Evolutionary conservation across 1,140 invertebrate genomes (phyloP), one percentile per base, ranked within the genome.

Genomic region (Tetraneura akinire): DNA sequence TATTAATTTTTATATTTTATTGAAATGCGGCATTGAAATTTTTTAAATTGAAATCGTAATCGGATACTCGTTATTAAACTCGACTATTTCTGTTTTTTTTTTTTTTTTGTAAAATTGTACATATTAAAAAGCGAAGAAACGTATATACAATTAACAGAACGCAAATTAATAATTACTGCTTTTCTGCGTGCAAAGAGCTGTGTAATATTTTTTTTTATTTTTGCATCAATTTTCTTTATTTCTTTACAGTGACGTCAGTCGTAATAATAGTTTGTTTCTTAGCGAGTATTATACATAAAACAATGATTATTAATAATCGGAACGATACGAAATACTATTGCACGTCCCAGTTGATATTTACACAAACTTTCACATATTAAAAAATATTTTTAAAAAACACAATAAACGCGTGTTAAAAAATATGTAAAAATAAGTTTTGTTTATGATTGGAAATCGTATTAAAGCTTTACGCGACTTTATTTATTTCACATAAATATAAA

Each of bases 121-220:
- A n/a, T 37, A 37, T 37, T 37, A 64, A 18, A 32, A 42, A 45
- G 45, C 16, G 13, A 6, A 53, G 10, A 21, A 73, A 53, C 10
- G 45, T 47, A 8, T 18, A 21, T 47, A n/a, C n/a, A 26, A 45
- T 76, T 57, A 53, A 57, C n/a, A 42, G 16, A 57, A 60, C 49
- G 37, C 53, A 23, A 76, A 76, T 76, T 57, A 76, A 76, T 57
- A 76, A 57, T 57, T 76, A 57, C 73, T 42, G 26, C 21, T 57
- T 32, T 76, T 57, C 49, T 42, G 53, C 51, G 73, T 57, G 73
- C 55, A 13, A 13, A 16, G n/a, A 16, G 18, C 21, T 45, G 3
- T 42, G 21, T 60, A 21, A 57, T 76, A 57, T 23, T 60, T 60
- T 57, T 60, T 37, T 37, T 37, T n/a, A n/a, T n/a, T 8, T 37